Conservation (phyloP, 2,888 invertebrate species). For the Amblyjoppa proteus region DNA sequence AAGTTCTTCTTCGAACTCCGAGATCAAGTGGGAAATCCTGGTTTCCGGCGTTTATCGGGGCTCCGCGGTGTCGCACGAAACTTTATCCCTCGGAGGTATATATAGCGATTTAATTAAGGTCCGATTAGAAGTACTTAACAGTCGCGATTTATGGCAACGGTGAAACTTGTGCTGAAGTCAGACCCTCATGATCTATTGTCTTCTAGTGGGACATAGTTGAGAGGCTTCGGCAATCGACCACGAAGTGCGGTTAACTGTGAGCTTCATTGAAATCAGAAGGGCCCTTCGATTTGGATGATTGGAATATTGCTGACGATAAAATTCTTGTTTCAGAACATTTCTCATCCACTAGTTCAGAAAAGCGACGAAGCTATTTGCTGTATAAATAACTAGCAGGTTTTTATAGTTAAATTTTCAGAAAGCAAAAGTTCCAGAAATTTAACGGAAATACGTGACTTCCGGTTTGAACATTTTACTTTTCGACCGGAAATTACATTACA, state of each 20-base stretch:
- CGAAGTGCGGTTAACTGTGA: neutral
- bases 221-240: neutral
- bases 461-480: no score
- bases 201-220: neutral
- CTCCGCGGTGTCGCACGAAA: neutral
- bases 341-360: neutral
- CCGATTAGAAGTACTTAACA: slow-evolving; percentile 14
- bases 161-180: neutral
- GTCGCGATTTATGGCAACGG: neutral
- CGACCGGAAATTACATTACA: no score
- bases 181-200: neutral
- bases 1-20: neutral
- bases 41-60: neutral
- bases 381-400: neutral
- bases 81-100: slow-evolving; percentile 8
- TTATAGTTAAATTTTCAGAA: no score
- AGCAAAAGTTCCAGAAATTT: no score
- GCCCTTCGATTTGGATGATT: neutral
- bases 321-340: neutral
- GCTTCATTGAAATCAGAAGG: neutral
- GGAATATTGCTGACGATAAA: neutral
- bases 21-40: neutral
- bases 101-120: slow-evolving; percentile 11
- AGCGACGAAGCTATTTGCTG: neutral
- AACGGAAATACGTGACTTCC: no score